Base-by-base conservation (phyloP, 2,113 vertebrate genomes). In the Hypomesus transpacificus region DNA sequence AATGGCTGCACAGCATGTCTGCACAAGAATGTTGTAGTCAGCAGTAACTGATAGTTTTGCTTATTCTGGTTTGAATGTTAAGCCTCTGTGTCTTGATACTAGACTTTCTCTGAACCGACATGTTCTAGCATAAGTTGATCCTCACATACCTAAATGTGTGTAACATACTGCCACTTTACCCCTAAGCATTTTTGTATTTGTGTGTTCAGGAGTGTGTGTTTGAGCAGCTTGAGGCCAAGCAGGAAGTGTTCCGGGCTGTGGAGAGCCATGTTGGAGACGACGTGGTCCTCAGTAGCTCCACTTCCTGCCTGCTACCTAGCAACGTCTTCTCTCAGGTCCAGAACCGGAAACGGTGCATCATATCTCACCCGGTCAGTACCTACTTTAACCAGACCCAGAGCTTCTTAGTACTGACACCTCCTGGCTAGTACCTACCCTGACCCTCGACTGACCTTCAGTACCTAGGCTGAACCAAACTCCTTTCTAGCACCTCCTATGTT, bases 311-410 rank as follows among this genome's bases (percentile, higher is more conserved):
- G 81, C 86, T 98, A 77, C 97, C 97, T 4, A 95, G 94, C 86
- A 90, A 86, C 53, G 77, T 99, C 77, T 99, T 99, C 83, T 83
- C 90, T 3, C 91, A 87, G 63, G 86, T 98, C 39, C 91, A 89
- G 20, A 92, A 93, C 1, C 90, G 87, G 78, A 93, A 90, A 50
- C 96, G 95, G 71, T 99, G 97, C 82, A 85, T 99, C 0, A 94
- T 99, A 78, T 95, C 95, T 0, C 97, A 99, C 78, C 97, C 97
- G 65, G 97, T 99, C 78, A 94, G 95, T 96, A 26, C 60, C 22
- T 24, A 3, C 3, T 17, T 18, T 3, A 1, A 18, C 50, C 65
- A 24, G 28, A 57, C 8, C 53, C 65, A 24, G 28, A 57, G 4
- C 53, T 31, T 58, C 11, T 46, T 46, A 13, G 9, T 46, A 46